phyloP scores from a whole-genome alignment of 2,797 vertebrate species.

The Ctenosaura bakeri region DNA sequence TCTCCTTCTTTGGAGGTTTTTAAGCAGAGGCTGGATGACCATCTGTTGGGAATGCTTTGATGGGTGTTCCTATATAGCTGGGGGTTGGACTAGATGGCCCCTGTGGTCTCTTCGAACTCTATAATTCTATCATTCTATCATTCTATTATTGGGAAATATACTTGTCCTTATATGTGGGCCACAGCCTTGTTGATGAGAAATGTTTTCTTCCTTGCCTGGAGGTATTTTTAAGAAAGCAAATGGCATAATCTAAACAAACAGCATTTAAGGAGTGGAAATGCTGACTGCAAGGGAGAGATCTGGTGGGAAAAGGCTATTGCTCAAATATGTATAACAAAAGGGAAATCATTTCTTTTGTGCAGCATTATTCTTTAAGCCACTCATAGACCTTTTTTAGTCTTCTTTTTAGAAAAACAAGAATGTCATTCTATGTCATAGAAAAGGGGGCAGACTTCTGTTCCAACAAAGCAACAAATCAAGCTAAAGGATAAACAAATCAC shows the following conservation, averaged over 20 bases:
- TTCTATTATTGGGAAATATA: too few species aligned
- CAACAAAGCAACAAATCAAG: constrained; percentile 46
- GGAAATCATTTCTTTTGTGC: not conserved
- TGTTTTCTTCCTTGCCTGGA: not conserved
- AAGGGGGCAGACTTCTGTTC: constrained; percentile 9
- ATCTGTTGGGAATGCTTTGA: too few species aligned
- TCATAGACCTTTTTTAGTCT: not conserved
- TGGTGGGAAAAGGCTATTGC: not conserved
- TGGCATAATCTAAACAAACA: constrained; percentile 23
- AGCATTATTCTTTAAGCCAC: constrained; percentile 2
- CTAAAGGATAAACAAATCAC: constrained; percentile 33
- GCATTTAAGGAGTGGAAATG: not conserved
- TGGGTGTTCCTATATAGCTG: too few species aligned
- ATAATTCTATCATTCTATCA: too few species aligned
- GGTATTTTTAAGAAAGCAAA: constrained; percentile 17
- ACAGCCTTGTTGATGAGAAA: constrained; percentile 8
- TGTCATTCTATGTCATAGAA: not conserved
- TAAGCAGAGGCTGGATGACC: too few species aligned
- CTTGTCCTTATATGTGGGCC: not conserved
- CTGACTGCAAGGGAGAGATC: not conserved
- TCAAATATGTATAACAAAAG: constrained; percentile 28
- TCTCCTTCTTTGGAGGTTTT: too few species aligned
- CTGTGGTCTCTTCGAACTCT: too few species aligned
- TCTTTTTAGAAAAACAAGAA: constrained; percentile 13
- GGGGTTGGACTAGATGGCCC: too few species aligned